Evolutionary conservation across 2,113 vertebrate genomes (phyloP).

Genomic region (Ascaphus truei): DNA sequence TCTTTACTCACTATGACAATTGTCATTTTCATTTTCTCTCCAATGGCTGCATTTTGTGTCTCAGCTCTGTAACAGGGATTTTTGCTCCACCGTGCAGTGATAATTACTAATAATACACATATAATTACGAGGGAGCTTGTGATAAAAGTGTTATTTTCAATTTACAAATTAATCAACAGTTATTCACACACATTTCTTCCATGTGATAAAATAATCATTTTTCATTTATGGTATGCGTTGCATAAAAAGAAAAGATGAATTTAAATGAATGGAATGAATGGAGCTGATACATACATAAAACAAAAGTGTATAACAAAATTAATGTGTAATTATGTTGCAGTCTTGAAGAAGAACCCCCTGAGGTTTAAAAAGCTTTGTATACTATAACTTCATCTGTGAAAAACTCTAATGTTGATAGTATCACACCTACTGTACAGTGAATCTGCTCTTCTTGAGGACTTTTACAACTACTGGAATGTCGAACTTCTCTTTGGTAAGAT

Average conservation of each 20-base stretch:
- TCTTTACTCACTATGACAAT: too few species aligned
- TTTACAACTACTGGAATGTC: too few species aligned
- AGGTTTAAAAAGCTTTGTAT: too few species aligned
- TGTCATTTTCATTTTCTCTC: too few species aligned
- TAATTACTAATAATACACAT: conserved; percentile 14
- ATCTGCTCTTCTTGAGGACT: too few species aligned
- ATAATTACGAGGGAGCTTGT: conserved; percentile 1
- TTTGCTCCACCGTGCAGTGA: not conserved
- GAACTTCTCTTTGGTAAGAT: too few species aligned
- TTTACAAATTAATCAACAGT: conserved; percentile 18
- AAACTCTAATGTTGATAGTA: too few species aligned
- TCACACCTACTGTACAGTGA: too few species aligned
- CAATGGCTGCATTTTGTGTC: not conserved
- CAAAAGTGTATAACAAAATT: too few species aligned
- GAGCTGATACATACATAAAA: conserved; percentile 12
- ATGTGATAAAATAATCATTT: conserved; percentile 24
- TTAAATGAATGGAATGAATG: conserved; percentile 14
- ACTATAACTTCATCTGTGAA: too few species aligned
- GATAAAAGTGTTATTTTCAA: conserved; percentile 6
- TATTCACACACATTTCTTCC: conserved; percentile 18
- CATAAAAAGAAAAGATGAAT: conserved; percentile 17
- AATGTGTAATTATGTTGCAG: too few species aligned
- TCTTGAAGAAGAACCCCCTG: too few species aligned
- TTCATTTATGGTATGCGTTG: not conserved
- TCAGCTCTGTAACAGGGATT: not conserved